Evolutionary conservation across 2,113 vertebrate genomes (phyloP).

Genomic region (Psilopsiagon aymara): DNA sequence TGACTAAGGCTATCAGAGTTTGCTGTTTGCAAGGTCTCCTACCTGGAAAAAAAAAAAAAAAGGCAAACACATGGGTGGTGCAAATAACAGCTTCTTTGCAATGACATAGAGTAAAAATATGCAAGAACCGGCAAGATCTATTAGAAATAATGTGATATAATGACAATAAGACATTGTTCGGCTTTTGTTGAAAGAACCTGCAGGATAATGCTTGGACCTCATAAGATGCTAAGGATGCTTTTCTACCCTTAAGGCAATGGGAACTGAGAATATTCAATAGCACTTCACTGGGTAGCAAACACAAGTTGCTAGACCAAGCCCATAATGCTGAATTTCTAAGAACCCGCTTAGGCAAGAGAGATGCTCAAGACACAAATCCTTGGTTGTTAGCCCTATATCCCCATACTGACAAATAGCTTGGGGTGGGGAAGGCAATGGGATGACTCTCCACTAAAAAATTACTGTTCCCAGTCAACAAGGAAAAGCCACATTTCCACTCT

Average conservation of each 20-base stretch:
- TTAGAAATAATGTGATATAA: neutral
- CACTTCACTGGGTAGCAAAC: neutral
- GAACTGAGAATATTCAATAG: neutral
- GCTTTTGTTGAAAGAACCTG: neutral
- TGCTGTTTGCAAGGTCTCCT: neutral
- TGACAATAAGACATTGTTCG: neutral
- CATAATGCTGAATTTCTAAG: neutral
- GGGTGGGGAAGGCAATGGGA: neutral
- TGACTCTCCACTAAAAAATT: neutral
- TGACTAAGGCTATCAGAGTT: neutral
- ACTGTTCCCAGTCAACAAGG: neutral
- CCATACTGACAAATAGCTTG: neutral
- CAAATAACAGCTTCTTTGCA: neutral
- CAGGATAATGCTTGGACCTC: neutral
- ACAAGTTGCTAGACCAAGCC: neutral
- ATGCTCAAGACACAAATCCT: neutral
- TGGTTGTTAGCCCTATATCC: neutral
- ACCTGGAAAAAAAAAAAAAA: neutral
- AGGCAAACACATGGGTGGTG: rapidly evolving
- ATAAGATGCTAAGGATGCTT: neutral
- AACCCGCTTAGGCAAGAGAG: neutral
- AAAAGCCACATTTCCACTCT: neutral
- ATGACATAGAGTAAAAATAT: neutral
- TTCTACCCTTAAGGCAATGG: neutral
- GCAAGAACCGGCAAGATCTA: neutral